These are phyloP conservation scores for Pogoniulus pusillus DNA, from an alignment of 2,797 vertebrate genomes.

Conservation along the genomic window DNA sequence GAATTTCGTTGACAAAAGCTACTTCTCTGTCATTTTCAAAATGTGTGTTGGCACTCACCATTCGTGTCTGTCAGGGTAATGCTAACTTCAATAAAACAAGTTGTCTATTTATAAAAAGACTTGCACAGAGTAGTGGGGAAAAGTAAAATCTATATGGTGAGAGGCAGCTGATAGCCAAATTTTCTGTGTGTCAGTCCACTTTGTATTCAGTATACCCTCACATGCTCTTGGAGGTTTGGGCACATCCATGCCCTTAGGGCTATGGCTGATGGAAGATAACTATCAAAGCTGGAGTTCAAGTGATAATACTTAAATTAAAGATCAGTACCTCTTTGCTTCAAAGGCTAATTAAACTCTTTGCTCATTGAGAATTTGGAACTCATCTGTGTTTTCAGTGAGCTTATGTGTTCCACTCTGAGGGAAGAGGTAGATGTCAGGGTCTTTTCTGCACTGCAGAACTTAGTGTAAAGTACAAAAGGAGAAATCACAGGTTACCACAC, in stretches of 20 bases:
- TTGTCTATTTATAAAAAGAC: neutral
- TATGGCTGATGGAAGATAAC: neutral
- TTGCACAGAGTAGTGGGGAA: neutral
- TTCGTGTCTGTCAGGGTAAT: neutral
- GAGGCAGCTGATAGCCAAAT: neutral
- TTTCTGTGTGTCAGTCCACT: neutral
- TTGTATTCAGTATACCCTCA: neutral
- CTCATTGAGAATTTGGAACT: neutral
- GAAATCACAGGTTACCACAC: neutral
- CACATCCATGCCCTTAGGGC: neutral
- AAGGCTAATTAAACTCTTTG: neutral
- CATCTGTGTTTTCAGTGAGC: neutral
- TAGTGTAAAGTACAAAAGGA: neutral
- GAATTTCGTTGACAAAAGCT: neutral
- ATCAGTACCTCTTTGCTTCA: neutral
- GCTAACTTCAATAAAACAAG: neutral
- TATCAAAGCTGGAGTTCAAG: neutral
- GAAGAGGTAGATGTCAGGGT: neutral
- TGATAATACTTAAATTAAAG: neutral
- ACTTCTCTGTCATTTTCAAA: neutral
- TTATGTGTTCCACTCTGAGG: neutral
- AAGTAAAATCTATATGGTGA: neutral
- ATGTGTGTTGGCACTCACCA: neutral
- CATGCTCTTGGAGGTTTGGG: neutral
- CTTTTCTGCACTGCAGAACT: neutral